phyloP scores from a whole-genome alignment of 2,797 vertebrate species.

The Coranthus polyacanthus region DNA sequence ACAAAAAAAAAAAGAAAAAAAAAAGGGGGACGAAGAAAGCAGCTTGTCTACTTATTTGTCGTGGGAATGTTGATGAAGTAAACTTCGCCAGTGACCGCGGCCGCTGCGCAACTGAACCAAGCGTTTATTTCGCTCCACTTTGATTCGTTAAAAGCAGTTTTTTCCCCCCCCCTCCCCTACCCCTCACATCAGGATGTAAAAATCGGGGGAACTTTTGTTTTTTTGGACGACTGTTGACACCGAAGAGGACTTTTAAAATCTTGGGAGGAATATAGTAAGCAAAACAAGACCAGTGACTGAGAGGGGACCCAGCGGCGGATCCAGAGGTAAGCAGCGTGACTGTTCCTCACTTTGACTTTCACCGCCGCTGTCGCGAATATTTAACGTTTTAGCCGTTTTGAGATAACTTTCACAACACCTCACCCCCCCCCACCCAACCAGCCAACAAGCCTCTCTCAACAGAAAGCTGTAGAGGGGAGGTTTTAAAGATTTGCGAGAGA shows the following conservation, averaged over 20 bases:
- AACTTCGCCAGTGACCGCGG: conserved; percentile 36
- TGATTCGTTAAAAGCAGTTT: background rate
- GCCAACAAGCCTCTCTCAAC: background rate
- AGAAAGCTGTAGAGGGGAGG: conserved; percentile 3
- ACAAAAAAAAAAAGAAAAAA: no score
- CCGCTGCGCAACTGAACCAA: background rate
- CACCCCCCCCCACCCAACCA: background rate
- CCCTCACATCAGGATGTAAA: conserved; percentile 59
- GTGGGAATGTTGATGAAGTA: conserved; percentile 47
- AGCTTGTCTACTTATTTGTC: conserved; percentile 21
- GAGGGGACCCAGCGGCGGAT: background rate
- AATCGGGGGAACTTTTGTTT: conserved; percentile 52
- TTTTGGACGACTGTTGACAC: background rate
- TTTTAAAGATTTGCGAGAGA: conserved; percentile 10
- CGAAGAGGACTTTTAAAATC: conserved; percentile 8
- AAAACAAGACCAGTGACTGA: background rate
- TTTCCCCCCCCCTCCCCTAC: no score
- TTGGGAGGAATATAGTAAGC: conserved; percentile 31
- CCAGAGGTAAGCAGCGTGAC: conserved; percentile 33
- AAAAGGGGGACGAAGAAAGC: conserved; percentile 22
- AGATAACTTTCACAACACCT: no score
- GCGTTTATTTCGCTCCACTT: background rate
- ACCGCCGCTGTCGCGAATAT: no score
- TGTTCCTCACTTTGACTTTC: background rate
- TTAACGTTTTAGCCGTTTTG: no score